Percentiles rank a stretch among this genome's conserved stretches.
Evolutionary conservation across 2,888 invertebrate species (phyloP).

Genomic region (Blastobasis lacticolella): DNA sequence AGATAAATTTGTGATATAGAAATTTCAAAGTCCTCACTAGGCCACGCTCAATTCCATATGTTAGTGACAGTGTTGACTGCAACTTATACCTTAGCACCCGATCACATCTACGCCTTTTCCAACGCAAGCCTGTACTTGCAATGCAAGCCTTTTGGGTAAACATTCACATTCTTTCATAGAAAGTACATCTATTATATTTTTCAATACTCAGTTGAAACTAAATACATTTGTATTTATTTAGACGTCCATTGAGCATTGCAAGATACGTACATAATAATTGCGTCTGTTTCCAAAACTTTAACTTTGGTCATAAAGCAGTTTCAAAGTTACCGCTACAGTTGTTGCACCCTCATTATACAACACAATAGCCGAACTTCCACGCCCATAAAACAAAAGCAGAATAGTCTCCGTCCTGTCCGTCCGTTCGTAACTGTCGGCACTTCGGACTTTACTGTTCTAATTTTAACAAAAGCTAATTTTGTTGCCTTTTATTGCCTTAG

Average conservation of each 20-base stretch:
- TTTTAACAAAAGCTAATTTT: conserved; percentile 70
- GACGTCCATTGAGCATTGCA: background rate
- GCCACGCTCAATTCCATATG: no score
- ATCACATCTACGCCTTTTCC: no score
- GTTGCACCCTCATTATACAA: conserved; percentile 24
- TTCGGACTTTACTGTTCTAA: conserved; percentile 53
- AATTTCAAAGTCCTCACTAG: no score
- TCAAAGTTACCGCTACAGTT: conserved; percentile 16
- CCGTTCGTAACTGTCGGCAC: conserved; percentile 35
- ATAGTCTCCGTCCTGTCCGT: conserved; percentile 31
- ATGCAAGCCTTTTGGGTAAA: no score
- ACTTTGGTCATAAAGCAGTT: conserved; percentile 3
- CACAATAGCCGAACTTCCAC: conserved; percentile 38
- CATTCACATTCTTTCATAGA: no score
- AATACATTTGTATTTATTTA: background rate
- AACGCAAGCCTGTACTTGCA: no score
- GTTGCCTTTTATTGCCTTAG: conserved; percentile 70
- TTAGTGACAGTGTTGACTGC: no score
- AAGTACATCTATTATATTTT: no score
- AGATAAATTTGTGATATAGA: no score
- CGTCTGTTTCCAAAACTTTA: background rate
- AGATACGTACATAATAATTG: background rate
- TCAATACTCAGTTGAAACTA: background rate
- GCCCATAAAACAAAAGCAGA: conserved; percentile 54
- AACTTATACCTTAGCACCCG: no score